phyloP scores from a whole-genome alignment of 2,113 vertebrate species.

The Saguinus midas region DNA sequence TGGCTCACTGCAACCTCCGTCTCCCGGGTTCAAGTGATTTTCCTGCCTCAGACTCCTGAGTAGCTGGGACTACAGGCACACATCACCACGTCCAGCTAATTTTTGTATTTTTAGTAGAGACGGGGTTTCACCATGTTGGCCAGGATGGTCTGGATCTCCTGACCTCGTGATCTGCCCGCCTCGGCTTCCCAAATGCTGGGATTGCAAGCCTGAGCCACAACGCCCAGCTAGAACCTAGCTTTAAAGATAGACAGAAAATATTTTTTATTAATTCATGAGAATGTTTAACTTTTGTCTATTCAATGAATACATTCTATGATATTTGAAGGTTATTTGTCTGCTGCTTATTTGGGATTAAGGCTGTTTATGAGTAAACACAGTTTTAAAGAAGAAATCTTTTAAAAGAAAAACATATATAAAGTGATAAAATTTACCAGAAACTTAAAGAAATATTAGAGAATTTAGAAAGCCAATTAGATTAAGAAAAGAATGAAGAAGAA shows the following conservation, averaged over 20 bases:
- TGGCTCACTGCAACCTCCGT: too few relatives aligned
- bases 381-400: constrained; percentile 1
- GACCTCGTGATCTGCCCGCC: too few relatives aligned
- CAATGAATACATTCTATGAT: neutral
- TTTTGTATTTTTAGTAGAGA: too few relatives aligned
- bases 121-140: too few relatives aligned
- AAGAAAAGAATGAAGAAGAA: neutral
- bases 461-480: neutral
- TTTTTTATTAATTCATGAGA: neutral
- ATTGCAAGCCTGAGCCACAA: too few relatives aligned
- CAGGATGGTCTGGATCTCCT: too few relatives aligned
- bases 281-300: neutral
- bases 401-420: neutral
- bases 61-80: too few relatives aligned
- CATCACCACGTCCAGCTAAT: too few relatives aligned
- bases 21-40: too few relatives aligned
- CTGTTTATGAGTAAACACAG: neutral
- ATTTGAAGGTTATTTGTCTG: neutral
- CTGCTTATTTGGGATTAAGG: neutral
- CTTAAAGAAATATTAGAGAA: neutral
- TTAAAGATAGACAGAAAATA: neutral
- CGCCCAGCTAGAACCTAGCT: neutral
- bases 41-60: too few relatives aligned
- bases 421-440: neutral
- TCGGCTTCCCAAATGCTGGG: too few relatives aligned